Conservation (phyloP, 2,888 invertebrate species). For the Kryphioiulus occultus region DNA sequence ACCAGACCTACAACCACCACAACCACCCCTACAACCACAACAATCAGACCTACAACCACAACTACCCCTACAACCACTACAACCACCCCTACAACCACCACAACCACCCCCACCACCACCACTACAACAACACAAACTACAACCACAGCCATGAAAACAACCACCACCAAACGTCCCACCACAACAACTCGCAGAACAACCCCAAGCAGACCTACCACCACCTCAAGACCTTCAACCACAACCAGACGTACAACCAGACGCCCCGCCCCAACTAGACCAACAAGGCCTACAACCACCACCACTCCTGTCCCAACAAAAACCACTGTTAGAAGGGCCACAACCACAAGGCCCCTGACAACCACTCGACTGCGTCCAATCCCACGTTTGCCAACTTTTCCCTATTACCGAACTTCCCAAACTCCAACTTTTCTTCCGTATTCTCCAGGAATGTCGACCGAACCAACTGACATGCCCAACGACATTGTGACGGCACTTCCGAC, state of each 20-base stretch:
- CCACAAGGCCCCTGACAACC: neutral
- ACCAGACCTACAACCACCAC: neutral
- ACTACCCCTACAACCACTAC: neutral
- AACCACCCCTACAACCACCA: neutral
- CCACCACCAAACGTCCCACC: neutral
- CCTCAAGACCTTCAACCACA: slow-evolving; percentile 23
- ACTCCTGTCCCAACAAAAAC: neutral
- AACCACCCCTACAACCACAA: neutral
- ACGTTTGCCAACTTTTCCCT: neutral
- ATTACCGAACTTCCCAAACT: neutral
- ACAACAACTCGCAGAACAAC: neutral
- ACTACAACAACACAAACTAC: neutral
- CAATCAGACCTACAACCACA: neutral
- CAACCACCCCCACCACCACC: neutral
- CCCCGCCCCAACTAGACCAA: neutral
- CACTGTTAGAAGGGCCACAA: too few species aligned
- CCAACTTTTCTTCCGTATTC: slow-evolving; percentile 2
- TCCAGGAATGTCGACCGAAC: neutral
- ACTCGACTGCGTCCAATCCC: neutral
- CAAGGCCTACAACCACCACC: neutral
- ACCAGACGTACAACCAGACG: neutral
- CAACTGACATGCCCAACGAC: neutral
- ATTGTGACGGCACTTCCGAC: neutral
- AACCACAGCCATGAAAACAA: neutral
- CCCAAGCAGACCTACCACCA: neutral